Conservation (phyloP, 2,797 vertebrate species). For the Pagetopsis macropterus region DNA sequence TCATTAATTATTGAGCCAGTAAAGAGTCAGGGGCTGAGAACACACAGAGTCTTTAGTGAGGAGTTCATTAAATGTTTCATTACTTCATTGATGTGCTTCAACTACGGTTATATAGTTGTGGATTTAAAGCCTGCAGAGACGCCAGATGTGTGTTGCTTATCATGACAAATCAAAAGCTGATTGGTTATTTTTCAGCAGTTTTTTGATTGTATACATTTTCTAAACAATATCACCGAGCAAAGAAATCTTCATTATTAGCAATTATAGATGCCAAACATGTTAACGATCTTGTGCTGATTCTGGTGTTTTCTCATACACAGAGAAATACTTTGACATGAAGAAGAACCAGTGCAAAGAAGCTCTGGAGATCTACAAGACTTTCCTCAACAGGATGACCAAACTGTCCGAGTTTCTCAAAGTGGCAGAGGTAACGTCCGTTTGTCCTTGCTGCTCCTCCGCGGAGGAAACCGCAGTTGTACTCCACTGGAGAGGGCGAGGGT, state of each 20-base stretch:
- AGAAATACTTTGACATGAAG: constrained; percentile 98
- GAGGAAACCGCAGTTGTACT: constrained; percentile 28
- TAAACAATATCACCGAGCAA: not conserved
- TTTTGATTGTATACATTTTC: not conserved
- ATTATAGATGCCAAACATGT: not conserved
- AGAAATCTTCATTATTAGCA: not conserved
- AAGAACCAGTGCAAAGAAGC: constrained; percentile 97
- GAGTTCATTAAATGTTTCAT: constrained; percentile 44
- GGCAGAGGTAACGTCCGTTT: constrained; percentile 89
- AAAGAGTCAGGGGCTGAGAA: constrained; percentile 23
- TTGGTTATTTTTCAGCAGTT: not conserved
- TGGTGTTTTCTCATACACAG: constrained; percentile 69
- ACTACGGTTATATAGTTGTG: not conserved
- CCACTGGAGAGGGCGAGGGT: constrained; percentile 46
- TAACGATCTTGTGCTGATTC: not conserved
- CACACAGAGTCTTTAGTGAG: constrained; percentile 20
- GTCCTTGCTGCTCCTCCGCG: constrained; percentile 41
- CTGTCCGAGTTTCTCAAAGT: constrained; percentile 95
- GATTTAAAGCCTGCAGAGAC: constrained; percentile 1
- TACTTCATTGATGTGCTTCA: constrained; percentile 24
- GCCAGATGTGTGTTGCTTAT: not conserved
- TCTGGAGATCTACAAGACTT: constrained; percentile 97
- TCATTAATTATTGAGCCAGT: constrained; percentile 45
- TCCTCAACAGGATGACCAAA: constrained; percentile 94
- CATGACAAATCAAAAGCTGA: not conserved